phyloP scores from a whole-genome alignment of 2,113 vertebrate genomes.

The Aphyosemion australe region DNA sequence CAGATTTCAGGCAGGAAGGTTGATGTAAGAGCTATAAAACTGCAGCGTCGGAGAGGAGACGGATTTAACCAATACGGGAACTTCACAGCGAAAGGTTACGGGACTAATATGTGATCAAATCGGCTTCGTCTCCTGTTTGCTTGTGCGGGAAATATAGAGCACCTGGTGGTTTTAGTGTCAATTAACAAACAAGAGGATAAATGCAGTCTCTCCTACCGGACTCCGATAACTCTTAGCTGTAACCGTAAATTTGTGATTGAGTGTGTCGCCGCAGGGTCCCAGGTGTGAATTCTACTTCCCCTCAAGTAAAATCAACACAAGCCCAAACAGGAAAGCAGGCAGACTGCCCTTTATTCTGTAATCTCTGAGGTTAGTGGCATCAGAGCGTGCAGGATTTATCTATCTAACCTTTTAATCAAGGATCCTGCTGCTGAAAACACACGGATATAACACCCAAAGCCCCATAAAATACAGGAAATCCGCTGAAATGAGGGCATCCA shows the following conservation, averaged over 20 bases:
- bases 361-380: constrained; percentile 32
- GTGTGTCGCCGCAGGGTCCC: constrained; percentile 46
- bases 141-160: not conserved
- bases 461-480: constrained; percentile 37
- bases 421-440: not conserved
- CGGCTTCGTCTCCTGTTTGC: not conserved
- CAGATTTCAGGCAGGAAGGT: not conserved
- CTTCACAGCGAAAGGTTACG: constrained; percentile 17
- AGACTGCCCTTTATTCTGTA: constrained; percentile 44
- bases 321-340: constrained; percentile 59
- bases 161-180: constrained; percentile 14
- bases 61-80: constrained; percentile 21
- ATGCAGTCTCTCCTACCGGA: not conserved
- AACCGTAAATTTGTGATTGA: constrained; percentile 14
- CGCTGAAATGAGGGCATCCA: not conserved
- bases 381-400: constrained; percentile 35
- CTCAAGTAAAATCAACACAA: constrained; percentile 49
- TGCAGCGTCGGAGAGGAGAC: constrained; percentile 20
- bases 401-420: constrained; percentile 52
- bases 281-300: constrained; percentile 57
- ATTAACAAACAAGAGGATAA: constrained; percentile 37
- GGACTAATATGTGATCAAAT: constrained; percentile 19
- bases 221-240: constrained; percentile 28
- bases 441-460: constrained; percentile 32
- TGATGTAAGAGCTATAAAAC: constrained; percentile 19